Percentiles rank a stretch among this genome's conserved stretches.
phyloP scores from a whole-genome alignment of 2,797 vertebrate species.

The Pantherophis vulpinus region DNA sequence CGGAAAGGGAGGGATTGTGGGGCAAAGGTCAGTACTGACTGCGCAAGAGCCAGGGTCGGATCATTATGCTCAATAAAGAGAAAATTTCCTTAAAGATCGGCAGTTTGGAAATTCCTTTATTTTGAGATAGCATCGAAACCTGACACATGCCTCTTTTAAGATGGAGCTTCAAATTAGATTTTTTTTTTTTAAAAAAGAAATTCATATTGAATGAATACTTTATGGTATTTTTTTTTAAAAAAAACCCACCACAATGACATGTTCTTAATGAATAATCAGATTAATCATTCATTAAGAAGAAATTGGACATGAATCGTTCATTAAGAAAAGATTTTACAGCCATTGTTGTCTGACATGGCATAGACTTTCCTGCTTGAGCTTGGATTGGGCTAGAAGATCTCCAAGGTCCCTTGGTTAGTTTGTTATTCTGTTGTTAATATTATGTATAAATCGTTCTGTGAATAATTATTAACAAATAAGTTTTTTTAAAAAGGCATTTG shows the following conservation, averaged over 20 bases:
- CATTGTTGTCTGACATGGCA: too few relatives aligned
- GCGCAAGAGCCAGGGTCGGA: too few relatives aligned
- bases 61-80: too few relatives aligned
- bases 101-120: too few relatives aligned
- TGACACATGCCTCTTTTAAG: background rate
- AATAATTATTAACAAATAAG: background rate
- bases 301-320: too few relatives aligned
- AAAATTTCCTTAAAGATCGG: too few relatives aligned
- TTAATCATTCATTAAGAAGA: background rate
- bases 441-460: background rate
- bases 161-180: background rate
- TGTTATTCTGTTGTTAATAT: background rate
- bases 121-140: too few relatives aligned
- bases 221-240: background rate
- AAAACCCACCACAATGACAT: background rate
- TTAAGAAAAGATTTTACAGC: too few relatives aligned
- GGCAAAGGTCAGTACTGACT: too few relatives aligned
- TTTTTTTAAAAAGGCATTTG: background rate
- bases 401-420: background rate
- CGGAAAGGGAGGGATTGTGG: too few relatives aligned
- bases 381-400: background rate
- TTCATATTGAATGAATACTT: background rate
- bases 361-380: background rate
- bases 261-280: background rate
- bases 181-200: background rate